Conservation (phyloP, 1,140 invertebrate species). For the Microplitis mediator region DNA sequence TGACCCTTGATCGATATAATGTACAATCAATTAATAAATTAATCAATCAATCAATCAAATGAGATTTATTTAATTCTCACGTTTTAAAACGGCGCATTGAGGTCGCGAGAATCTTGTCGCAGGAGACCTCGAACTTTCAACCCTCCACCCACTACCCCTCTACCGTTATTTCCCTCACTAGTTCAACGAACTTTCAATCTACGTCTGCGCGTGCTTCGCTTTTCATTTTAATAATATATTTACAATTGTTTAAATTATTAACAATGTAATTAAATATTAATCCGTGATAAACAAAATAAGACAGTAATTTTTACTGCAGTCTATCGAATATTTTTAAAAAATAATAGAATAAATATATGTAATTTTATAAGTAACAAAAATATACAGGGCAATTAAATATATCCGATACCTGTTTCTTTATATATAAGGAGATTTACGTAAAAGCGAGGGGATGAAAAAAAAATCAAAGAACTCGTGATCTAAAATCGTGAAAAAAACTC, state of each 20-base stretch:
- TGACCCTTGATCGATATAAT: background rate
- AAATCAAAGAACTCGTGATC: too few relatives aligned
- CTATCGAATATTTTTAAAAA: too few relatives aligned
- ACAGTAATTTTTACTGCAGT: too few relatives aligned
- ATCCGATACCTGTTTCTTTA: too few relatives aligned
- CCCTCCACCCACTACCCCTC: slow-evolving; percentile 8
- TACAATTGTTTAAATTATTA: background rate
- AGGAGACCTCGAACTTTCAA: slow-evolving; percentile 13
- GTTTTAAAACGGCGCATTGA: background rate
- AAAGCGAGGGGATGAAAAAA: too few relatives aligned
- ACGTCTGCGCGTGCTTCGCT: slow-evolving; percentile 5
- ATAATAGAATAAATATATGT: too few relatives aligned
- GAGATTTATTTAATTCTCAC: background rate
- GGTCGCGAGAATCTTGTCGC: slow-evolving; percentile 1
- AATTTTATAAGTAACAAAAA: too few relatives aligned
- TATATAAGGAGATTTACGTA: too few relatives aligned
- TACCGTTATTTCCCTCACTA: slow-evolving; percentile 6
- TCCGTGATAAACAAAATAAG: background rate
- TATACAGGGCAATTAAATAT: too few relatives aligned
- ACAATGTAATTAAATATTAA: background rate
- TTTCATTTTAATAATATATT: background rate
- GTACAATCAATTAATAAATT: background rate
- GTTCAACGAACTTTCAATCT: slow-evolving; percentile 9
- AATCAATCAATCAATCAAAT: background rate
- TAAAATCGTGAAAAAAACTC: too few relatives aligned